A percentile compares a stretch with the other conserved stretches of the same genome.
Conservation (phyloP, 1,140 invertebrate genomes). For the Notospermus geniculatus region DNA sequence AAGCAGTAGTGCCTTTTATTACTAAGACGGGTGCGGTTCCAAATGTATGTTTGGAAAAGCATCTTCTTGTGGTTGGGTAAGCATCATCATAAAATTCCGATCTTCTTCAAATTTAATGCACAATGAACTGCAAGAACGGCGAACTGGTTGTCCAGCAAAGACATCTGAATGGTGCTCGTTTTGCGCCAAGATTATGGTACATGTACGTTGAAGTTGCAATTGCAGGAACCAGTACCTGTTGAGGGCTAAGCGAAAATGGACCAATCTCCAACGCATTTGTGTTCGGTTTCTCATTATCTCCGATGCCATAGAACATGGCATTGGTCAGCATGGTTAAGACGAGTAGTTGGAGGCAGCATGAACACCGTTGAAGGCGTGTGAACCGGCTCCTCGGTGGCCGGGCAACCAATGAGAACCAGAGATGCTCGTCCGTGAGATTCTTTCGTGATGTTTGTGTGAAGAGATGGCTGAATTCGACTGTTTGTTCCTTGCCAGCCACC, state of each 20-base stretch:
- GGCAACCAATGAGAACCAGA: slow-evolving; percentile 63
- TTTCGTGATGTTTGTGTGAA: slow-evolving; percentile 57
- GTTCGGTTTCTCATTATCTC: slow-evolving; percentile 26
- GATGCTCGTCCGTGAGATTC: slow-evolving; percentile 61
- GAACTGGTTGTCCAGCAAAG: too few species aligned
- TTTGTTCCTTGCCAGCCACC: slow-evolving; percentile 58
- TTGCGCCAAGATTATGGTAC: too few species aligned
- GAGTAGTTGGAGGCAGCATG: slow-evolving; percentile 61
- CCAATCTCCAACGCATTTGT: slow-evolving; percentile 52
- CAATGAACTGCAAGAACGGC: too few species aligned
- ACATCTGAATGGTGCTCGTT: too few species aligned
- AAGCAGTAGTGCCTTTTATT: too few species aligned
- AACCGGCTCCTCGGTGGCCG: slow-evolving; percentile 60
- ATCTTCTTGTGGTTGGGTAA: too few species aligned
- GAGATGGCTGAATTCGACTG: slow-evolving; percentile 57
- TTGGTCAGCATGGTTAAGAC: slow-evolving; percentile 62
- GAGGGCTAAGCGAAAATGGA: slow-evolving; percentile 56
- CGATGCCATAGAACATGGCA: slow-evolving; percentile 60
- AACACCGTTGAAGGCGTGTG: slow-evolving; percentile 59
- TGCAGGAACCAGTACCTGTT: slow-evolving; percentile 42
- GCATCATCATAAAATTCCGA: too few species aligned
- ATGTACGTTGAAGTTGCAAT: too few species aligned
- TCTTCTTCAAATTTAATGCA: too few species aligned
- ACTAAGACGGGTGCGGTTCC: too few species aligned
- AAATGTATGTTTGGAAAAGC: too few species aligned